Conservation (phyloP, 2,797 vertebrate genomes). For the Anguilla megastoma region DNA sequence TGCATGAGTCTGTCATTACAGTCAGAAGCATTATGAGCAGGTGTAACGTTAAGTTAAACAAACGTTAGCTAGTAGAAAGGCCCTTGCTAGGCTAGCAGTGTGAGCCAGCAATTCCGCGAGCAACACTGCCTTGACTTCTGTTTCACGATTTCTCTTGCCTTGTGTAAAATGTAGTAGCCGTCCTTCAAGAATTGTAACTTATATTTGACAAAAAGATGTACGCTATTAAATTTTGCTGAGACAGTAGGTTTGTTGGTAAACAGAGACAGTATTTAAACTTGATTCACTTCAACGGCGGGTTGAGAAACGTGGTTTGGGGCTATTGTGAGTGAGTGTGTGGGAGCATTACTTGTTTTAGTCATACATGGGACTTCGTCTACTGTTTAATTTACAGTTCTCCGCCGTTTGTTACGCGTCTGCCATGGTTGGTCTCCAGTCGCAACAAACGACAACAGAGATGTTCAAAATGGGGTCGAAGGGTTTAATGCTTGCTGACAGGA, state of each 20-base stretch:
- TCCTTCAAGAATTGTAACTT: not conserved
- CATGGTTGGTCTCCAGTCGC: not conserved
- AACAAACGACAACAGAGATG: not conserved
- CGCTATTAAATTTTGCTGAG: not conserved
- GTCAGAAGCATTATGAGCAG: not conserved
- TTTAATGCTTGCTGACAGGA: slow-evolving; percentile 3
- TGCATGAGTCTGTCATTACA: not conserved
- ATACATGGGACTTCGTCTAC: not conserved
- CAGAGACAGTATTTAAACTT: not conserved
- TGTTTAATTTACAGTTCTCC: not conserved
- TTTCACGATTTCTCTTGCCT: not conserved
- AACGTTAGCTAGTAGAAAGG: not conserved
- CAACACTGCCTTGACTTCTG: not conserved
- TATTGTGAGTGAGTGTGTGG: not conserved
- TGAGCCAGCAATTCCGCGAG: not conserved
- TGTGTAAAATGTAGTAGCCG: not conserved
- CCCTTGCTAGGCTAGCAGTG: not conserved
- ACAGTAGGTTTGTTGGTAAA: not conserved
- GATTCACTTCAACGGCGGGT: not conserved
- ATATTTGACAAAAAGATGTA: not conserved
- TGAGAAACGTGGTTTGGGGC: not conserved
- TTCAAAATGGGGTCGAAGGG: slow-evolving; percentile 9
- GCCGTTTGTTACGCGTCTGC: not conserved
- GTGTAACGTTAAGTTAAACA: not conserved
- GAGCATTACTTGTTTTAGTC: not conserved